Conservation (phyloP, 2,888 invertebrate species). For the Ectobius pallidus region DNA sequence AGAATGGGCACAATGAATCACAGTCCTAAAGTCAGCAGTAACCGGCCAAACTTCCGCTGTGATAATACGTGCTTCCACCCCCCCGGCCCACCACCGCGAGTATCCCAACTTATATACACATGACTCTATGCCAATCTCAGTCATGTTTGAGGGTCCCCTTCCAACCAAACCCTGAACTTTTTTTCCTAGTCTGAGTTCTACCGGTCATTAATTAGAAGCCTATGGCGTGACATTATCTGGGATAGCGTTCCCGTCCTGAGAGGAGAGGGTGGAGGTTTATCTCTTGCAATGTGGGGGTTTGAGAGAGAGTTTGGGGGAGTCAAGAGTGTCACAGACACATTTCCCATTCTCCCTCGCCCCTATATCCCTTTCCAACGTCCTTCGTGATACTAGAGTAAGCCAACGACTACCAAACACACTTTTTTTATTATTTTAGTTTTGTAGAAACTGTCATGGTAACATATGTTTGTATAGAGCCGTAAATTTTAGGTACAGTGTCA, state of each 20-base stretch:
- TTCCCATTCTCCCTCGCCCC: not conserved
- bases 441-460: conserved; percentile 19
- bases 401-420: not conserved
- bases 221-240: conserved; percentile 10
- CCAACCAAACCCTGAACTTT: not conserved
- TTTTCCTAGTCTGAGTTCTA: not conserved
- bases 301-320: not conserved
- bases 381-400: not conserved
- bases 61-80: not conserved
- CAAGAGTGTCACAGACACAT: conserved; percentile 16
- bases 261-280: conserved; percentile 6
- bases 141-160: conserved; percentile 8
- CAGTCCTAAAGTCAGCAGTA: not conserved
- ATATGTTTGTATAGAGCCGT: not conserved
- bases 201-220: conserved; percentile 28
- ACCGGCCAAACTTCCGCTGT: not conserved
- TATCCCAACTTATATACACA: not conserved
- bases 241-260: not conserved
- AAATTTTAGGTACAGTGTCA: conserved; percentile 2
- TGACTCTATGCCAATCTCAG: conserved; percentile 12
- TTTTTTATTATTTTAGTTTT: not conserved
- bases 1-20: not conserved
- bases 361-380: not conserved
- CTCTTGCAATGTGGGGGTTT: conserved; percentile 9
- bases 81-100: not conserved